Conservation (phyloP, 2,113 vertebrate genomes). For the Natator depressus region DNA sequence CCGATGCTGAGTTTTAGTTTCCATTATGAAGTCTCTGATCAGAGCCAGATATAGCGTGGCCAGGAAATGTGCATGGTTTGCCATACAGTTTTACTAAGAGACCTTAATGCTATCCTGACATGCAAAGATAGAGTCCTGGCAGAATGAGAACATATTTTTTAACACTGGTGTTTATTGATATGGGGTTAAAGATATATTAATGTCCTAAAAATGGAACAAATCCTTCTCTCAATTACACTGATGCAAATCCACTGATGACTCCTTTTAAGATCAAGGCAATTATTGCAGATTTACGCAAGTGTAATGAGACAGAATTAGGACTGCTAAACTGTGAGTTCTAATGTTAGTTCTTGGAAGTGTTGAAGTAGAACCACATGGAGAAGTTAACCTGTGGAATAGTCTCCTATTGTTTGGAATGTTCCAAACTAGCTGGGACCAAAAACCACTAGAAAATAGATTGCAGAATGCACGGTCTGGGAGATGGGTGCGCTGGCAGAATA, state of each 20-base stretch:
- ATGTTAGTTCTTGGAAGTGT: fast-evolving
- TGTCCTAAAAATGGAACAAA: background rate
- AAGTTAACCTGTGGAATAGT: background rate
- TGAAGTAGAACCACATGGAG: background rate
- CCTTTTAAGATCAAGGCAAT: background rate
- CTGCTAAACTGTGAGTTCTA: fast-evolving
- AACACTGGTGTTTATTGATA: background rate
- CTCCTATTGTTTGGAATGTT: background rate
- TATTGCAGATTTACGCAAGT: background rate
- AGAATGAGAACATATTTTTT: background rate
- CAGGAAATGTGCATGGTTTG: background rate
- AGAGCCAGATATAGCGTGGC: background rate
- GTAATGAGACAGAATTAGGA: background rate
- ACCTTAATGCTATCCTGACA: background rate
- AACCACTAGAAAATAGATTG: background rate
- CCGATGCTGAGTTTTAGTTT: background rate
- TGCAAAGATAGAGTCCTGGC: background rate
- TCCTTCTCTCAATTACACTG: background rate
- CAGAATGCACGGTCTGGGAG: background rate
- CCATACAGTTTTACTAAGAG: background rate
- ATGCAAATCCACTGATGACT: background rate
- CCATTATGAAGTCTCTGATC: background rate
- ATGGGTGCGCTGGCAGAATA: fast-evolving
- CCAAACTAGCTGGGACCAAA: fast-evolving
- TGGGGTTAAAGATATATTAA: background rate